phyloP scores from a whole-genome alignment of 2,113 vertebrate genomes.

The Elephas maximus region DNA sequence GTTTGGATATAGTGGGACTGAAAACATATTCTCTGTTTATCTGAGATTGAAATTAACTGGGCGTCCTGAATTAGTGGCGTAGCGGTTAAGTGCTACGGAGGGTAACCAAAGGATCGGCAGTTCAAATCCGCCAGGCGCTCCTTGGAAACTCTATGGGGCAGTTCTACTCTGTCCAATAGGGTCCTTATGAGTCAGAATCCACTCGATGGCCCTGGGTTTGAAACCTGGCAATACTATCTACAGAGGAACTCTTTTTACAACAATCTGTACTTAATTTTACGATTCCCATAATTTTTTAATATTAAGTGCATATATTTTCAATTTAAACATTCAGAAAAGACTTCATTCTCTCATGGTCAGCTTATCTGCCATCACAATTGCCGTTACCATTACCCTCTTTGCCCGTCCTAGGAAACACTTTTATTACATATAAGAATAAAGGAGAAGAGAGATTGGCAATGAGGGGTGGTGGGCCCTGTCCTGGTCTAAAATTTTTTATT shows the following conservation, averaged over 20 bases:
- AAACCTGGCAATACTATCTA: background rate
- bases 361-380: background rate
- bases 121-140: no score
- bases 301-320: background rate
- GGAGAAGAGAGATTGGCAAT: background rate
- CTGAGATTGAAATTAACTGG: background rate
- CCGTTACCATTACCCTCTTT: background rate
- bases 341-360: background rate
- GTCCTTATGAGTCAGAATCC: no score
- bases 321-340: background rate
- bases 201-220: no score
- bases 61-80: background rate
- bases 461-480: background rate
- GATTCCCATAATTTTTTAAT: background rate
- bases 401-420: background rate
- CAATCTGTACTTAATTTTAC: background rate
- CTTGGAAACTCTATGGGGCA: no score
- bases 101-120: no score
- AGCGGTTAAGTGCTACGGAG: no score
- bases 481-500: background rate
- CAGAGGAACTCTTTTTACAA: background rate
- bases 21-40: background rate
- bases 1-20: background rate
- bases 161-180: no score
- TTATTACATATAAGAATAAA: background rate